These are phyloP conservation scores for Eurytoma adleriae DNA, from an alignment of 2,888 invertebrate species.

Conservation along the genomic window DNA sequence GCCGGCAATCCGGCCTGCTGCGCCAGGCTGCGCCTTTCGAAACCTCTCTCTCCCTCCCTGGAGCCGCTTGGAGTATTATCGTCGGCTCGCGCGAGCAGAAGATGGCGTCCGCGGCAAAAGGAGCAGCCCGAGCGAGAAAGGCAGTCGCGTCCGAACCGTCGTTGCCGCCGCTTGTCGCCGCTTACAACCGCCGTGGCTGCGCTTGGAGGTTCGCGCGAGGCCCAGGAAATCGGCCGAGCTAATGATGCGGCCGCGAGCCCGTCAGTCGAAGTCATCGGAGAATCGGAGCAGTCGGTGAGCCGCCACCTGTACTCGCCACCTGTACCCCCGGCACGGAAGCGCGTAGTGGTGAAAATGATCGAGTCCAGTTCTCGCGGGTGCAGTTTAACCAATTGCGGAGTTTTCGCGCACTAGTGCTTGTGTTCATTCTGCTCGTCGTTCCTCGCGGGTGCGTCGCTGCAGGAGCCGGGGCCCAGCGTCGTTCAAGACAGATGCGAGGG, in stretches of 20 bases:
- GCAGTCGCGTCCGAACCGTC: conserved; percentile 36
- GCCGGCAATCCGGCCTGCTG: neutral
- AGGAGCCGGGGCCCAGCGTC: neutral
- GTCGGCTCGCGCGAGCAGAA: conserved; percentile 14
- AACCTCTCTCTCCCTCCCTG: neutral
- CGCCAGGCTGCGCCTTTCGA: neutral
- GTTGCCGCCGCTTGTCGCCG: neutral
- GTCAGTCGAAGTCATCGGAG: neutral
- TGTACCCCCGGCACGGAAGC: conserved; percentile 1
- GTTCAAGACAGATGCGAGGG: conserved; percentile 39
- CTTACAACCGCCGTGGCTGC: neutral
- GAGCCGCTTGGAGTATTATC: neutral
- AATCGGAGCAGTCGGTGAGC: conserved; percentile 39
- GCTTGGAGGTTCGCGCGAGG: neutral
- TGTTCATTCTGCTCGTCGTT: neutral
- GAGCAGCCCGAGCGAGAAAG: conserved; percentile 40
- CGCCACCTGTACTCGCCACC: conserved; percentile 11
- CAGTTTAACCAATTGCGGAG: neutral
- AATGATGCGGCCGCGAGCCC: neutral
- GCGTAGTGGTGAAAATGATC: neutral
- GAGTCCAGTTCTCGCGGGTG: neutral
- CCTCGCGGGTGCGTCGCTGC: neutral
- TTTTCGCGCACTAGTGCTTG: neutral
- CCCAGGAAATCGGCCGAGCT: neutral
- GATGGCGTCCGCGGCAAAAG: conserved; percentile 42